Evolutionary conservation across 2,797 vertebrate species (phyloP), one percentile per base, ranked within the genome.

Genomic region (Sitta carolinensis): DNA sequence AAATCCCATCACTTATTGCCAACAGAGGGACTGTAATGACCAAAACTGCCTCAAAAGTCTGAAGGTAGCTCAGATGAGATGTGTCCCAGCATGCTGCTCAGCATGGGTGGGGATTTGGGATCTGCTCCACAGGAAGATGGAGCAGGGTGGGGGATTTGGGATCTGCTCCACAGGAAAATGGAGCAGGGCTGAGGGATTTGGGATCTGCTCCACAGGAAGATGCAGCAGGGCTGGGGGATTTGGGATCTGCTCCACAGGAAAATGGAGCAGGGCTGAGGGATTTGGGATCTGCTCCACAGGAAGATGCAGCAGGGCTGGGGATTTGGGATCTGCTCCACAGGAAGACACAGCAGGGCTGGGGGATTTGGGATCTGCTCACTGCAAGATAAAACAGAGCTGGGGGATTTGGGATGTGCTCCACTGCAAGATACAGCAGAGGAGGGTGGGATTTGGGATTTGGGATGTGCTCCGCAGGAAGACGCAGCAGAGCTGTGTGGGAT

Each of bases 371-470:
- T 84, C 40, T 67, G 29, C 32, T 54, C 27, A 47, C 2, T 66
- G 21, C 16, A 66, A 32, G 30, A 18, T 64, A 8, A 6, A 45
- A 30, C 22, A 64, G 30, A 18, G 3, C 2, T 17, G 15, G 4
- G 10, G 2, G 13, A 36, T 40, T 8, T 6, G 6, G 18, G 50
- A 34, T 80, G 50, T 63, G 26, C 26, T 54, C 23, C 26, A 32
- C 3, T 51, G 29, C 21, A 70, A 67, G 17, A 9, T 15, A 9
- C 23, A 66, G 25, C 45, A 36, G 25, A 48, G 5, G 13, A 45
- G 8, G 23, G 4, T n/a, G n/a, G 2, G 45, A 23, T 61, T 9
- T 6, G 11, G 7, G 4, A 0, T 9, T 57, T 11, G 4, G 29
- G 59, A 34, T 80, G 30, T 68, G 30, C 26, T 55, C 26, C 25